Percentiles rank a stretch among this genome's conserved stretches.
Evolutionary conservation across 2,888 invertebrate genomes (phyloP).

Genomic region (Apamea epomidion): DNA sequence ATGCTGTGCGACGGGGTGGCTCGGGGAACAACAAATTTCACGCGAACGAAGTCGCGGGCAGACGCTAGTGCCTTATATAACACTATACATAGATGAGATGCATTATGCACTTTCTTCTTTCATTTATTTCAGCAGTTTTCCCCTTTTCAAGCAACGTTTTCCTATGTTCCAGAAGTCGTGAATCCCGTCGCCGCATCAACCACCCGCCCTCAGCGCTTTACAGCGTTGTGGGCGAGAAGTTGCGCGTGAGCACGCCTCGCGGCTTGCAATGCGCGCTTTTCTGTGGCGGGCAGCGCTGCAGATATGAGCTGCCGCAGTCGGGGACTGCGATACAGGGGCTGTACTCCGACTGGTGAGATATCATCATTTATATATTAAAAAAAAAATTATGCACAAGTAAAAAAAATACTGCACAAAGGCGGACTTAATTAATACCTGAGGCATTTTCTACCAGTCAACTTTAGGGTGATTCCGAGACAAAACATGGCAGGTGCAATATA

Average conservation of each 20-base stretch:
- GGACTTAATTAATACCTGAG: too few relatives aligned
- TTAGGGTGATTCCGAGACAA: too few relatives aligned
- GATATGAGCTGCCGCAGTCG: conserved; percentile 93
- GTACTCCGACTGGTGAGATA: conserved; percentile 95
- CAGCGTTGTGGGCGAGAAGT: conserved; percentile 86
- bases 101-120: neutral
- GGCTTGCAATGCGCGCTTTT: conserved; percentile 95
- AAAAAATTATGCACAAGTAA: too few relatives aligned
- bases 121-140: neutral
- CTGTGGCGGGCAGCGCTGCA: conserved; percentile 95
- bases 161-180: conserved; percentile 77
- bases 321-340: conserved; percentile 94
- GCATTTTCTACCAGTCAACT: too few relatives aligned
- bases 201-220: conserved; percentile 85
- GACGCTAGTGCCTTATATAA: too few relatives aligned
- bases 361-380: neutral
- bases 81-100: neutral
- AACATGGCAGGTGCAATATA: too few relatives aligned
- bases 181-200: conserved; percentile 84
- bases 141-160: neutral
- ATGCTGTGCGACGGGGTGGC: too few relatives aligned
- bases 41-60: too few relatives aligned
- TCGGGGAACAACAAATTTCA: too few relatives aligned
- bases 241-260: conserved; percentile 92
- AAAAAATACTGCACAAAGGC: too few relatives aligned